Base-by-base conservation (phyloP, 2,888 invertebrate species). In the Drosophila pseudotalamancana region DNA sequence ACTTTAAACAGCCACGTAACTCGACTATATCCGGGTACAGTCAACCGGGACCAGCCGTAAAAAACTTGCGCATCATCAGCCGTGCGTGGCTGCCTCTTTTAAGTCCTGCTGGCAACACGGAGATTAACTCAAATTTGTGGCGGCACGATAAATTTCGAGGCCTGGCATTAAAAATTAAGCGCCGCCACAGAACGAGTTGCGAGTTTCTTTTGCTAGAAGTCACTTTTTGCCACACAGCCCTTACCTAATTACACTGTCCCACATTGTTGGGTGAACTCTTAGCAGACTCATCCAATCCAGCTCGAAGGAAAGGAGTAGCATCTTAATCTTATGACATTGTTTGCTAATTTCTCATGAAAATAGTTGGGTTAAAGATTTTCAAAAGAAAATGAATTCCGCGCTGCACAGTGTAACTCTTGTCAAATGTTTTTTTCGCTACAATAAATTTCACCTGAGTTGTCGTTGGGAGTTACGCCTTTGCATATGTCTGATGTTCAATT, bases 131-230 rank as follows among this genome's bases (percentile, higher is more conserved):
- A 77, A 88, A 87, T 86, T 87, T 84, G 84, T 79, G 85, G 87
- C 75, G 69, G 64, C 64, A 79, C 78, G 83, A 89, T 89, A 89
- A 89, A 89, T 89, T 88, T 80, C 69, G 67, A 46, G 70, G 70
- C 53, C 53, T 53, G 76, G 88, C 84, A 89, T 89, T 89, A 89
- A 89, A 87, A 89, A 88, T 88, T 87, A 84, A 87, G 84, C 74
- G 69, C 54, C 61, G 54, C 66, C 74, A 60, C 61, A 60, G 35
- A 71, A 74, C 64, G 57, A 76, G 73, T 70, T 76, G 76, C 81
- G 67, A 78, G 55, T 64, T 70, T 50, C 69, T 77, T 75, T 59
- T 50, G 37, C 57, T 64, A 11, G 14, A 32, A 19, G 53, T 31
- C 43, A 25, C 62, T 46, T 16, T 32, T n/a, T 43, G 42, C 43